Evolutionary conservation across 2,888 invertebrate species (phyloP).

Genomic region (Lordiphosa andalusiaca): DNA sequence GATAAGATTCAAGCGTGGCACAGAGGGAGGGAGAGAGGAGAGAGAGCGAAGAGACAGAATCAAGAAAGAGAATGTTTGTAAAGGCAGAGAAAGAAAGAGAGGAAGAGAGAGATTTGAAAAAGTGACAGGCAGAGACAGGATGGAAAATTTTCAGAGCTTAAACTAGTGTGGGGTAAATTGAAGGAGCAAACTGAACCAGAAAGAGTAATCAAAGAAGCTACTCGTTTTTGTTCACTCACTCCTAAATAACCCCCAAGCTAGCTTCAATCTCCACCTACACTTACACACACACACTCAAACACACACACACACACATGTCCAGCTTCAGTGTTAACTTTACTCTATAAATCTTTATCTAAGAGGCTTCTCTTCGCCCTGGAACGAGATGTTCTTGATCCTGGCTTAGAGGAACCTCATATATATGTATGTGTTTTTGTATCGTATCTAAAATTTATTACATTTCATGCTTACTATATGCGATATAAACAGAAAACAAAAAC

Average conservation of each 20-base stretch:
- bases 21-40: slow-evolving; percentile 1
- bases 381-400: no score
- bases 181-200: no score
- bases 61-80: slow-evolving; percentile 56
- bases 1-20: background rate
- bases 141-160: background rate
- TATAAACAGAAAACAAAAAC: slow-evolving; percentile 15
- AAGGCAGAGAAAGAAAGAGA: slow-evolving; percentile 11
- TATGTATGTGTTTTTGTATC: slow-evolving; percentile 17
- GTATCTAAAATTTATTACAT: slow-evolving; percentile 30
- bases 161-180: no score
- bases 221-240: no score
- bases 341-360: no score
- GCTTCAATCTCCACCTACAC: no score
- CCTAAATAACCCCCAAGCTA: no score
- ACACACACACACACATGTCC: no score
- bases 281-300: no score
- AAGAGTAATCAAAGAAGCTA: no score
- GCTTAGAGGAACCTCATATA: background rate
- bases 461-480: slow-evolving; percentile 4
- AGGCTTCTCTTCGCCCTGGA: no score
- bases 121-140: slow-evolving; percentile 7
- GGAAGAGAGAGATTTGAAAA: slow-evolving; percentile 1
- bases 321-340: no score
- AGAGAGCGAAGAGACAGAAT: slow-evolving; percentile 47